Conservation (phyloP, 2,113 vertebrate species). For the Neolamprologus modestus region DNA sequence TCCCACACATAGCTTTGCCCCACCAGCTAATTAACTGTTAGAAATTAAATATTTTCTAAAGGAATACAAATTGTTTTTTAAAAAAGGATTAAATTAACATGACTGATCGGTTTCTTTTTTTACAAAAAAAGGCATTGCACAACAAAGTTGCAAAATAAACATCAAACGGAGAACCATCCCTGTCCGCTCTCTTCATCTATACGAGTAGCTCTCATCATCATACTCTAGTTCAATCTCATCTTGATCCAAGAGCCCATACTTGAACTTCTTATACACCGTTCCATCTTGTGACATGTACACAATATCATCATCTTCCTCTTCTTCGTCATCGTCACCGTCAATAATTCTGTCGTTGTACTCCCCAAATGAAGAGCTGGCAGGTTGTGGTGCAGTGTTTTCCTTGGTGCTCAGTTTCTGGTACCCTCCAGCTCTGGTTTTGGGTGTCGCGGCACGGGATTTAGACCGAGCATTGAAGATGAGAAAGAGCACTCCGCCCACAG, state of each 20-base stretch:
- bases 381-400: neutral
- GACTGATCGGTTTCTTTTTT: neutral
- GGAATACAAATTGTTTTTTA: neutral
- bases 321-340: slow-evolving; percentile 46
- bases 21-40: neutral
- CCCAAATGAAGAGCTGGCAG: slow-evolving; percentile 50
- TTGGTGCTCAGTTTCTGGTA: slow-evolving; percentile 78
- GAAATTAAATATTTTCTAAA: neutral
- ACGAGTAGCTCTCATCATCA: slow-evolving; percentile 86
- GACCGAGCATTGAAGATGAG: slow-evolving; percentile 66
- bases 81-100: neutral
- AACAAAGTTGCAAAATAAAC: neutral
- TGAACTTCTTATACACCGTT: slow-evolving; percentile 87
- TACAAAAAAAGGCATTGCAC: neutral
- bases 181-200: slow-evolving; percentile 54
- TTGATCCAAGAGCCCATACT: slow-evolving; percentile 81
- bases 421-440: slow-evolving; percentile 48
- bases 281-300: slow-evolving; percentile 93
- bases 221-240: slow-evolving; percentile 87
- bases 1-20: neutral
- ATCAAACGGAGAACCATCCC: neutral
- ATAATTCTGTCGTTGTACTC: slow-evolving; percentile 77
- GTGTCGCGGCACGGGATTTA: neutral
- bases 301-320: slow-evolving; percentile 78
- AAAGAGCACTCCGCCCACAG: slow-evolving; percentile 63